phyloP scores from a whole-genome alignment of 2,888 invertebrate genomes.

The Ophion ventricosus region DNA sequence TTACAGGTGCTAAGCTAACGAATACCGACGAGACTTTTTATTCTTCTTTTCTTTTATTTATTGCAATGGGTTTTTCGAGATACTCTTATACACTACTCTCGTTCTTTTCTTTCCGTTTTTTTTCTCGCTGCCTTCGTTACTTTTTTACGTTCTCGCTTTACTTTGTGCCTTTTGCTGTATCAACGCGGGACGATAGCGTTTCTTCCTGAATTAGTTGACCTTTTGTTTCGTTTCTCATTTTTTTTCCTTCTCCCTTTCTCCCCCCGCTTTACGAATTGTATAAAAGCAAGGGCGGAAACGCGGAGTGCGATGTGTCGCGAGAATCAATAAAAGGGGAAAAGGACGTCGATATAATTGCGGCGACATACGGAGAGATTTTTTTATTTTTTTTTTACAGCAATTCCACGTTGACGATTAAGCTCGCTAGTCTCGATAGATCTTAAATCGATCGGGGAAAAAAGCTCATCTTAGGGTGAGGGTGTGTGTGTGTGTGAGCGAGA shows the following conservation, averaged over 20 bases:
- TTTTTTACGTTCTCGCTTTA: slow-evolving; percentile 65
- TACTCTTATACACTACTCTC: slow-evolving; percentile 67
- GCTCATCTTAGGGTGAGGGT: slow-evolving; percentile 53
- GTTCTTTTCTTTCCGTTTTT: slow-evolving; percentile 53
- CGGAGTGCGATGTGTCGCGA: slow-evolving; percentile 35
- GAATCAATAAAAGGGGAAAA: slow-evolving; percentile 38
- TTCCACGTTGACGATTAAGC: slow-evolving; percentile 49
- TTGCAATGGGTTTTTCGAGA: slow-evolving; percentile 69
- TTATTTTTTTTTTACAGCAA: slow-evolving; percentile 34
- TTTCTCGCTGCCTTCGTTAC: slow-evolving; percentile 52
- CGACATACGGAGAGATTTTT: slow-evolving; percentile 27
- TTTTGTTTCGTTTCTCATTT: slow-evolving; percentile 5
- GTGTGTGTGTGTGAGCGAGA: neutral
- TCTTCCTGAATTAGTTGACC: slow-evolving; percentile 41
- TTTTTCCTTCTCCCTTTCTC: slow-evolving; percentile 30
- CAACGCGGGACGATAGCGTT: slow-evolving; percentile 63
- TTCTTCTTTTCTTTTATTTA: slow-evolving; percentile 62
- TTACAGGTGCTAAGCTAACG: slow-evolving; percentile 71
- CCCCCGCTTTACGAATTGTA: slow-evolving; percentile 26
- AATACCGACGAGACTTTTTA: slow-evolving; percentile 68
- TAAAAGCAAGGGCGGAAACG: slow-evolving; percentile 23
- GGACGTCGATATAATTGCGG: slow-evolving; percentile 38
- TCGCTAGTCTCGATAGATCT: slow-evolving; percentile 54
- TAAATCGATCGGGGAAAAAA: slow-evolving; percentile 44
- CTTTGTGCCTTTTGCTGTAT: slow-evolving; percentile 65